phyloP scores from a whole-genome alignment of 53 echinoderm and acorn worm genomes.

The Glandiceps talaboti region DNA sequence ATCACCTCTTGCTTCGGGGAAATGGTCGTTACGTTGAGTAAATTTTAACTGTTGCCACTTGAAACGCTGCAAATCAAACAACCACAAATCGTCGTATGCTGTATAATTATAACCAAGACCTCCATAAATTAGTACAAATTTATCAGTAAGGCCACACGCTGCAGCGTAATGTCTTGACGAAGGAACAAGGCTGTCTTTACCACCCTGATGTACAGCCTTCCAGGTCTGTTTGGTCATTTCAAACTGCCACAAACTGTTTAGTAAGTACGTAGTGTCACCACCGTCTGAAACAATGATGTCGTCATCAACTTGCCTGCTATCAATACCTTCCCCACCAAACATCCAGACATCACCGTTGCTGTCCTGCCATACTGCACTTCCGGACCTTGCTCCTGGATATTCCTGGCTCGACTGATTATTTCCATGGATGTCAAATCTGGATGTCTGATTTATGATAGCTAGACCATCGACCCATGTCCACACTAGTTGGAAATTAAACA shows the following conservation, averaged over 20 bases:
- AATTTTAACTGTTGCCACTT: conserved; percentile 5
- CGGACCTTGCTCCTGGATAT: conserved; percentile 23
- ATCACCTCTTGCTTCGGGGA: not conserved
- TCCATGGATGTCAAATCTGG: not conserved
- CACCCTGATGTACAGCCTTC: conserved; percentile 4
- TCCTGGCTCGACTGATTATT: not conserved
- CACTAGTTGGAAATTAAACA: no score
- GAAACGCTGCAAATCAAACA: conserved; percentile 17
- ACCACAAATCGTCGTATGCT: conserved; percentile 17
- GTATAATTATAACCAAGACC: conserved; percentile 5
- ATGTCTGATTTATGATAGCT: conserved; percentile 12
- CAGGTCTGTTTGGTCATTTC: conserved; percentile 9
- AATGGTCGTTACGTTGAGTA: not conserved
- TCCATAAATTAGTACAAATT: conserved; percentile 14
- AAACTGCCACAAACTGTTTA: conserved; percentile 29
- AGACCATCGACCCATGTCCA: conserved; percentile 32
- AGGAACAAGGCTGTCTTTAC: conserved; percentile 12
- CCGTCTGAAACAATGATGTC: not conserved
- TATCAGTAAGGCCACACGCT: conserved; percentile 13
- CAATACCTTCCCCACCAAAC: conserved; percentile 23
- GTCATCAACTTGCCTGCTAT: not conserved
- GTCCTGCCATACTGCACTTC: conserved; percentile 21
- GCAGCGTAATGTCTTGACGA: conserved; percentile 14
- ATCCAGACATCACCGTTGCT: conserved; percentile 18
- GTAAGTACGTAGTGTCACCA: not conserved